Evolutionary conservation across 2,113 vertebrate species (phyloP).

Genomic region (Bagarius yarrelli): DNA sequence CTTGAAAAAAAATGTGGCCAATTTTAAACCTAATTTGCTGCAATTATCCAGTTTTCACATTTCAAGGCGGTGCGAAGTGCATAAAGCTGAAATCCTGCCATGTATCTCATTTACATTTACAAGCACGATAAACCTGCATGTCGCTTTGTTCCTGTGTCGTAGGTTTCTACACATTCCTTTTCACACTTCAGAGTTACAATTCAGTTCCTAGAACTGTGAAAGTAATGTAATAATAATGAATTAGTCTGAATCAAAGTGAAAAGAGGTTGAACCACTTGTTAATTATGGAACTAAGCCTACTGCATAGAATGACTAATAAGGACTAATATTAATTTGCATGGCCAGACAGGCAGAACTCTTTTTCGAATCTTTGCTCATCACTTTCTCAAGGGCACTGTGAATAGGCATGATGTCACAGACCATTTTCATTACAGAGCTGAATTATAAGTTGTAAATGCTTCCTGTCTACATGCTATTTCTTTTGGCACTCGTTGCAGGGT

Average conservation of each 20-base stretch:
- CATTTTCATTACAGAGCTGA: slow-evolving; percentile 40
- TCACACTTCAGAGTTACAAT: not conserved
- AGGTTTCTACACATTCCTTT: not conserved
- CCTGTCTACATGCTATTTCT: slow-evolving; percentile 6
- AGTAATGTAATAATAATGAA: slow-evolving; percentile 4
- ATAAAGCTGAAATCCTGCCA: slow-evolving; percentile 5
- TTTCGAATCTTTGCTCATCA: slow-evolving; percentile 12
- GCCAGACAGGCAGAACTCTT: not conserved
- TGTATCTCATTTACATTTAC: slow-evolving; percentile 16
- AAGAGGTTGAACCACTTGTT: slow-evolving; percentile 8
- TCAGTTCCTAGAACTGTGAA: not conserved
- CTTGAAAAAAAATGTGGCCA: slow-evolving; percentile 16
- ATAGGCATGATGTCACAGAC: slow-evolving; percentile 31
- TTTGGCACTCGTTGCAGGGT: not conserved
- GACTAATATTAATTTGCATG: slow-evolving; percentile 7
- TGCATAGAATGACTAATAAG: not conserved
- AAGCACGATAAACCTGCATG: slow-evolving; percentile 6
- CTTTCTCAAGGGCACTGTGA: slow-evolving; percentile 33
- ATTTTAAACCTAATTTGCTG: slow-evolving; percentile 22
- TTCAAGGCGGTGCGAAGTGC: not conserved
- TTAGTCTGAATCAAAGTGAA: not conserved
- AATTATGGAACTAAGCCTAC: slow-evolving; percentile 2
- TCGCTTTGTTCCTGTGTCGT: not conserved
- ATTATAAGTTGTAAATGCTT: slow-evolving; percentile 39
- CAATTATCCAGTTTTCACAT: slow-evolving; percentile 21